These are phyloP conservation scores for Calypte anna DNA, from an alignment of 2,113 vertebrate genomes.

Conservation along the genomic window DNA sequence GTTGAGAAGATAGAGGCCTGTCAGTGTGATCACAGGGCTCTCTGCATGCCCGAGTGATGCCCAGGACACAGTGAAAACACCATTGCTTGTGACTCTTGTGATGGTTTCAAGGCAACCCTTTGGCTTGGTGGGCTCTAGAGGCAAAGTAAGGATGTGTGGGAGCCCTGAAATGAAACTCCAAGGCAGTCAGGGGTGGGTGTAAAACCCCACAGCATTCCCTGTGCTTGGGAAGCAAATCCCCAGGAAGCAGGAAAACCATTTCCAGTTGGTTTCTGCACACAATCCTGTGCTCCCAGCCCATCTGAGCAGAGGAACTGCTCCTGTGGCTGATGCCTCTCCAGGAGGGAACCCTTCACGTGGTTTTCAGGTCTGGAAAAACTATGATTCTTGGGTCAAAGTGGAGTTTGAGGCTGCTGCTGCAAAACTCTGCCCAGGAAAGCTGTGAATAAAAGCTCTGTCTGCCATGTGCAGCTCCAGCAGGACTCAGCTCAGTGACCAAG, in stretches of 20 bases:
- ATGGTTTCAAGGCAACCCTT: background rate
- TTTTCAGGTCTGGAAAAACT: background rate
- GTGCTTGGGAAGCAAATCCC: rapidly evolving
- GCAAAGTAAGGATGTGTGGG: background rate
- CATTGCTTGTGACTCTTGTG: background rate
- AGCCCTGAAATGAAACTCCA: background rate
- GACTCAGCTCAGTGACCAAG: background rate
- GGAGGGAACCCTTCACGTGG: background rate
- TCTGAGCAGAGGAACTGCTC: rapidly evolving
- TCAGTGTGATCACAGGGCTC: rapidly evolving
- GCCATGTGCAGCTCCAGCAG: background rate
- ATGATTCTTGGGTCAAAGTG: background rate
- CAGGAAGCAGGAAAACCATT: background rate
- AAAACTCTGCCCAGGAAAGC: background rate
- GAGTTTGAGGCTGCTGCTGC: background rate
- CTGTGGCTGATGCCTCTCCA: background rate
- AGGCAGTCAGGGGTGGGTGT: background rate
- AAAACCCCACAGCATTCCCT: background rate
- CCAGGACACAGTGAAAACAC: background rate
- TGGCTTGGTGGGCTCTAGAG: background rate
- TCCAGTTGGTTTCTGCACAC: background rate
- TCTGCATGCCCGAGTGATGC: background rate
- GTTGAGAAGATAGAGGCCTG: background rate
- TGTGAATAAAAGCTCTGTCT: background rate
- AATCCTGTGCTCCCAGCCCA: background rate